phyloP scores from a whole-genome alignment of 2,888 invertebrate species.

The Phanerotoma sp. region DNA sequence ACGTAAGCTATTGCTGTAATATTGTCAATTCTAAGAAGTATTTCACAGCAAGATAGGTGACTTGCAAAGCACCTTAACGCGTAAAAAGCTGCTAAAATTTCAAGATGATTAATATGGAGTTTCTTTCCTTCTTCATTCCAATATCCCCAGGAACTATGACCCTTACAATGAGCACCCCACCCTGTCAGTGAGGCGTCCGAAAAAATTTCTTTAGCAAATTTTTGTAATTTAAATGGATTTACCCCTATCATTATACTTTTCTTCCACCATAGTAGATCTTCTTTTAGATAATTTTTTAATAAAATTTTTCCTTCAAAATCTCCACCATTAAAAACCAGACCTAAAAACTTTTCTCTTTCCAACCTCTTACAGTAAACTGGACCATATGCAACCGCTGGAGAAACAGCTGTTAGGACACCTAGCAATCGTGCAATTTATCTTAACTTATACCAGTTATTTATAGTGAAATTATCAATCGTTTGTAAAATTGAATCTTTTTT shows the following conservation, averaged over 20 bases:
- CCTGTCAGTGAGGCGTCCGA: slow-evolving; percentile 24
- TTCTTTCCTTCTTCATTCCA: slow-evolving; percentile 6
- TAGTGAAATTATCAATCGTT: slow-evolving; percentile 2
- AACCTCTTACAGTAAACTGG: slow-evolving; percentile 29
- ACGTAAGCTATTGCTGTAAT: slow-evolving; percentile 33
- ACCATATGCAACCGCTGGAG: slow-evolving; percentile 32
- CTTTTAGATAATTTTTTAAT: slow-evolving; percentile 4
- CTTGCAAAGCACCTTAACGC: background rate
- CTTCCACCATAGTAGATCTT: slow-evolving; percentile 24
- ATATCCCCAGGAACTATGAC: background rate
- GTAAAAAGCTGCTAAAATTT: background rate
- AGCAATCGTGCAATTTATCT: slow-evolving; percentile 22
- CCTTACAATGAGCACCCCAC: slow-evolving; percentile 17
- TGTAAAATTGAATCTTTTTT: background rate
- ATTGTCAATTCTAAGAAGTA: slow-evolving; percentile 28
- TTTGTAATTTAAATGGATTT: too few relatives aligned
- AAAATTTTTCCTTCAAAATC: slow-evolving; percentile 21
- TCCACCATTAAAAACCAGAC: slow-evolving; percentile 9
- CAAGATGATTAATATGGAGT: slow-evolving; percentile 15
- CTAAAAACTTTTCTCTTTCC: slow-evolving; percentile 31
- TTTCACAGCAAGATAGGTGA: slow-evolving; percentile 1
- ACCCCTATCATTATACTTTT: slow-evolving; percentile 9
- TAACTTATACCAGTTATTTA: slow-evolving; percentile 23
- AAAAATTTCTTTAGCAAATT: slow-evolving; percentile 2
- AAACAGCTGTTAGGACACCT: slow-evolving; percentile 64